Conservation (phyloP, 2,888 invertebrate species). For the Junonia oenone region DNA sequence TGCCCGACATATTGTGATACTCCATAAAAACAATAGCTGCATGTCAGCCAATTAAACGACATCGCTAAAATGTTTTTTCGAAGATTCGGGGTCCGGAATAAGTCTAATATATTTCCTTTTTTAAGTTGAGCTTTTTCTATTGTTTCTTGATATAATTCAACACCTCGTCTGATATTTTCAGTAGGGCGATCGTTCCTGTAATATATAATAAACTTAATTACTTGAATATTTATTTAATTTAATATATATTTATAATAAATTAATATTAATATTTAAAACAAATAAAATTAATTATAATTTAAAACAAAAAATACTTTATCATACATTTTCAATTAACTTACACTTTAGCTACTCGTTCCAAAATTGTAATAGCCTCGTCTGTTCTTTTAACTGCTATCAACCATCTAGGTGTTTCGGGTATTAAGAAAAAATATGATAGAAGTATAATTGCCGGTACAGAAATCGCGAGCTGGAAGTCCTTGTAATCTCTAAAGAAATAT, state of each 20-base stretch:
- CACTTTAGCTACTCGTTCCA: slow-evolving; percentile 82
- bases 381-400: slow-evolving; percentile 84
- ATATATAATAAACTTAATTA: not conserved
- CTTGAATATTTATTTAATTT: too few relatives aligned
- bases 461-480: slow-evolving; percentile 82
- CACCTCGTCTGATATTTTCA: slow-evolving; percentile 57
- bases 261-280: too few relatives aligned
- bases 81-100: slow-evolving; percentile 86
- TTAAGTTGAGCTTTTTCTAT: slow-evolving; percentile 49
- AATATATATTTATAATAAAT: too few relatives aligned
- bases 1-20: slow-evolving; percentile 90
- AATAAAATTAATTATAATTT: too few relatives aligned
- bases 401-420: slow-evolving; percentile 91
- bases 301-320: not conserved
- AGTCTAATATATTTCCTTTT: slow-evolving; percentile 81
- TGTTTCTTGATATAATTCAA: slow-evolving; percentile 55
- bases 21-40: slow-evolving; percentile 88
- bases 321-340: slow-evolving; percentile 41
- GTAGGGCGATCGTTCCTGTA: slow-evolving; percentile 72
- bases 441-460: slow-evolving; percentile 80
- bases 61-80: slow-evolving; percentile 85
- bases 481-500: slow-evolving; percentile 83
- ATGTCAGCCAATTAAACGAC: slow-evolving; percentile 88
- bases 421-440: slow-evolving; percentile 82
- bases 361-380: slow-evolving; percentile 81